Evolutionary conservation across 2,888 invertebrate species (phyloP).

Genomic region (Danaus chrysippus): DNA sequence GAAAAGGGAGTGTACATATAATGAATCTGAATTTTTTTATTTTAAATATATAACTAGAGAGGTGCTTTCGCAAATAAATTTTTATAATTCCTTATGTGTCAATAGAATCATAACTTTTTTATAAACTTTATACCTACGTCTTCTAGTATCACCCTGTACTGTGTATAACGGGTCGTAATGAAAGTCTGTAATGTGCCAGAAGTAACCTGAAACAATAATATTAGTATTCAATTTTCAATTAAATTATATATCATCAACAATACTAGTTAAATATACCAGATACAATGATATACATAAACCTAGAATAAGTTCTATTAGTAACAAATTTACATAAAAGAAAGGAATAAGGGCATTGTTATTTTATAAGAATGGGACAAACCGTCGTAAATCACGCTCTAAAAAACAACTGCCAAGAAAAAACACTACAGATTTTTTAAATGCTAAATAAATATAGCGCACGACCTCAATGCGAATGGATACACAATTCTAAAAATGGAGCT

Average conservation of each 20-base stretch:
- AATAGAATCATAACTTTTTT: not conserved
- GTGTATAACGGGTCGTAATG: conserved; percentile 93
- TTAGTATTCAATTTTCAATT: not conserved
- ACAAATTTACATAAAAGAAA: not conserved
- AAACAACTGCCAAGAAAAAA: conserved; percentile 11
- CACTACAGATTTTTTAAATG: conserved; percentile 23
- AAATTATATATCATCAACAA: not conserved
- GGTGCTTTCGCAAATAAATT: not conserved
- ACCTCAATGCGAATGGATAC: conserved; percentile 30
- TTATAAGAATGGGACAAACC: conserved; percentile 3
- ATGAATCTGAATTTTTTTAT: no score
- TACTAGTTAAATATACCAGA: not conserved
- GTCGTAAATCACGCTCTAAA: conserved; percentile 9
- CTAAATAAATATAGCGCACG: conserved; percentile 31
- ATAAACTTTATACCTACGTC: conserved; percentile 81
- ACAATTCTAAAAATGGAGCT: conserved; percentile 29
- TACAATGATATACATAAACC: not conserved
- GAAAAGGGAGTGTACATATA: no score
- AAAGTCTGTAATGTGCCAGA: conserved; percentile 97
- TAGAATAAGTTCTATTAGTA: not conserved
- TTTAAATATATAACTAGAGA: no score
- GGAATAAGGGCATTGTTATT: not conserved
- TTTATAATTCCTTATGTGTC: conserved; percentile 4
- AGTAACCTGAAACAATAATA: conserved; percentile 87
- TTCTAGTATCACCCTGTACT: conserved; percentile 85